phyloP scores from a whole-genome alignment of 2,113 vertebrate genomes.

The Thomomys bottae region DNA sequence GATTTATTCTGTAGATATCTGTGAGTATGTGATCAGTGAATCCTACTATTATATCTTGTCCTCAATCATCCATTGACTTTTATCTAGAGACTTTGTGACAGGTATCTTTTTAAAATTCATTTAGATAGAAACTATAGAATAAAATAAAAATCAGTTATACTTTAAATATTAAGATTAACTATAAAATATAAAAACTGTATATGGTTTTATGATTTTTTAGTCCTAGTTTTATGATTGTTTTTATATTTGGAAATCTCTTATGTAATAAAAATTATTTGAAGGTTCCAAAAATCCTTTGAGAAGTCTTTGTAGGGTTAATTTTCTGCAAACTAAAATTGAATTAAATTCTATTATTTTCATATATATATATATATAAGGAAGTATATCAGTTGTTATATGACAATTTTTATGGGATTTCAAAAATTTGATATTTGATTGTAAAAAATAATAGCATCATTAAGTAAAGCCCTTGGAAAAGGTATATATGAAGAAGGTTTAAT shows the following conservation, averaged over 20 bases:
- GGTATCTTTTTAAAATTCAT: neutral
- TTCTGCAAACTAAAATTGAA: conserved; percentile 68
- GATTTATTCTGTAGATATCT: conserved; percentile 35
- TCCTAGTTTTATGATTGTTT: neutral
- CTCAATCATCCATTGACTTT: conserved; percentile 56
- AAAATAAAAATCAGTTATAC: conserved; percentile 8
- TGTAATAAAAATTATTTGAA: conserved; percentile 37
- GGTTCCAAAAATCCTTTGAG: conserved; percentile 25
- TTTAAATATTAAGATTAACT: neutral
- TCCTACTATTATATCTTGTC: conserved; percentile 2
- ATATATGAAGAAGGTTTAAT: neutral
- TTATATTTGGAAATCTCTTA: neutral
- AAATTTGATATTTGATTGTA: conserved; percentile 41
- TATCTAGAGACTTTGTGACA: conserved; percentile 2
- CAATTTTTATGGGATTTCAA: conserved; percentile 20
- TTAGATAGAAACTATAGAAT: conserved; percentile 5
- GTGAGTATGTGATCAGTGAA: conserved; percentile 51
- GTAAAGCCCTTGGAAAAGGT: neutral
- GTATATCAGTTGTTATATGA: neutral
- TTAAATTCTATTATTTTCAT: conserved; percentile 54
- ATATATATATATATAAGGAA: conserved; percentile 28
- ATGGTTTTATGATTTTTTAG: conserved; percentile 38
- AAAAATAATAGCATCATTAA: conserved; percentile 28
- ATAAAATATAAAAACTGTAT: too few species aligned
- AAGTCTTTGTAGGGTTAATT: conserved; percentile 54